Evolutionary conservation across 1,140 invertebrate genomes (phyloP), one percentile per base, ranked within the genome.

Genomic region (Drosophila repletoides): DNA sequence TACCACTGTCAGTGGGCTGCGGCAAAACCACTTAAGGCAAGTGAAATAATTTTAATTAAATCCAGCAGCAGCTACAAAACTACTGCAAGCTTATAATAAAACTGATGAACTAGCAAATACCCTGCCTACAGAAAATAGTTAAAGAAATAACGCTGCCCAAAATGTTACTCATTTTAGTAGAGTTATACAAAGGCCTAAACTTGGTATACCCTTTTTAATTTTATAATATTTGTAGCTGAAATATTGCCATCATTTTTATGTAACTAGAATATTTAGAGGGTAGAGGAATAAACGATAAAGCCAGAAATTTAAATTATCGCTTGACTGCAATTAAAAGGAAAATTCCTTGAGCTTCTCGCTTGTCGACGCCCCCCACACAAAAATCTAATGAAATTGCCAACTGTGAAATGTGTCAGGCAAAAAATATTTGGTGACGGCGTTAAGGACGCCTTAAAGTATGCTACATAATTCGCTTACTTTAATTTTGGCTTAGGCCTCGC

Each of bases 321-420:
- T 73, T 69, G 59, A 55, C 34, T 76, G 51, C 60, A 83, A 77
- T 77, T 83, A 48, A 77, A 70, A 58, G 22, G 51, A 12, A 59
- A 73, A 73, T 81, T 83, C 51, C 59, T 52, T 14, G 7, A 76
- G 52, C 36, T 55, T 12, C 12, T n/a, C n/a, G n/a, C n/a, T 53
- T 22, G 15, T 29, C 12, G 26, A 24, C 7, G n/a, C n/a, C n/a
- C n/a, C n/a, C n/a, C n/a, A 1, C 34, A 41, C 14, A 19, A 49
- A 68, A 72, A 58, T 72, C 43, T 40, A 41, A 67, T 67, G 36
- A 71, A 71, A 60, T 41, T 43, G 45, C 28, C 21, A 51, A 21
- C 15, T 46, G 56, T 26, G 17, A 51, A 61, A 53, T 36, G 48
- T 67, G 66, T 33, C 56, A 53, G 31, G 7, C 38, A 28, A 48